These are phyloP conservation scores for Oscheius myriophilus DNA, from an alignment of 2,888 invertebrate species.

Conservation along the genomic window DNA sequence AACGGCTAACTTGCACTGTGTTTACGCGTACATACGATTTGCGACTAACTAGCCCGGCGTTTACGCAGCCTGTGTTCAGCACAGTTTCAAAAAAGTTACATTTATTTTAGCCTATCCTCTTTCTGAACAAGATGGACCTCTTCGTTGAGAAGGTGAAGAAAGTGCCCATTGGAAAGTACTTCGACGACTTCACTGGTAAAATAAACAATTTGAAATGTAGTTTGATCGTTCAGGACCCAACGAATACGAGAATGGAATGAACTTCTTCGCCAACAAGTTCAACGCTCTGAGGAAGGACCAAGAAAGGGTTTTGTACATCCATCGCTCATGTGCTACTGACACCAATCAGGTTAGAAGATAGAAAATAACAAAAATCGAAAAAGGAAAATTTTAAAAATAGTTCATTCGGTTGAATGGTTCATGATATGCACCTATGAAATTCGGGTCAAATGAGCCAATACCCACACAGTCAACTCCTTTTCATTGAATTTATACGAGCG, in stretches of 20 bases:
- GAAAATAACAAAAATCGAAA: no score
- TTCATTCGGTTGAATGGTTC: no score
- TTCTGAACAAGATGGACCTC: conserved; percentile 77
- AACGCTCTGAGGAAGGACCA: background rate
- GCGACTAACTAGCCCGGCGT: no score
- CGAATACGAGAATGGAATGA: conserved; percentile 3
- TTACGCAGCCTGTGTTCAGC: no score
- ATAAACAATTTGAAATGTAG: background rate
- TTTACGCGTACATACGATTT: no score
- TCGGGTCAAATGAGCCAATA: no score
- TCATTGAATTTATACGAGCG: no score
- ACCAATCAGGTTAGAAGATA: conserved; percentile 4
- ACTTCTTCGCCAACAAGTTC: conserved; percentile 3
- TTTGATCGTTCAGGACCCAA: background rate
- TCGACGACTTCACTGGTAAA: conserved; percentile 31
- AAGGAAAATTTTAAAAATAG: no score
- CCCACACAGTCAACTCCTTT: no score
- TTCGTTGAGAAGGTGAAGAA: conserved; percentile 62
- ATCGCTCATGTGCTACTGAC: conserved; percentile 10
- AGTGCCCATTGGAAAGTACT: conserved; percentile 52
- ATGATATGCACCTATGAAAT: no score
- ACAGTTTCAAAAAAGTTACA: no score
- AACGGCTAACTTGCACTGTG: no score
- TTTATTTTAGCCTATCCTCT: conserved; percentile 83
- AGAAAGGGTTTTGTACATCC: background rate